Evolutionary conservation across 2,113 vertebrate genomes (phyloP), one percentile per base, ranked within the genome.

Genomic region (Bothrops jararaca): DNA sequence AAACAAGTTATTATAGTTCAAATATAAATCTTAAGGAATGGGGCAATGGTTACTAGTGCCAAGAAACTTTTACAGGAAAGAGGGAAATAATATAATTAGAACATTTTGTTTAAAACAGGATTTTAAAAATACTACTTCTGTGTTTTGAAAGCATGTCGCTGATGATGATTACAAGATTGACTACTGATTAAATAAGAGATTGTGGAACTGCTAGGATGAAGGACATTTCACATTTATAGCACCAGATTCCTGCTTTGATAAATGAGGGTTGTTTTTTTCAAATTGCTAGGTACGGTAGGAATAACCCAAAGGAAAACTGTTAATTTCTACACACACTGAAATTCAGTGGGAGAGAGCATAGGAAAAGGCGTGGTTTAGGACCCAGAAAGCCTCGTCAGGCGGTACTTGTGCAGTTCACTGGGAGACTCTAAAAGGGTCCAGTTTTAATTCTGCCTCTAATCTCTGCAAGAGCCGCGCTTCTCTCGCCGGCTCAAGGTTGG

Each of bases 361-460:
- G 3, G 92, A 93, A 93, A 85, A 9, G 96, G 96, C 95, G 97
- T 94, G 90, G 94, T 94, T 90, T 98, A 98, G 97, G 98, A 98
- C 98, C 98, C 98, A 96, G 97, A 96, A 93, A 95, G 94, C 96
- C 80, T 93, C 94, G 94, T 90, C 96, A 94, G 95, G 93, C 91
- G 93, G 97, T 98, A 97, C 98, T 98, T 97, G 98, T 97, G 97
- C 95, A 93, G 96, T 94, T 96, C 97, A 96, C 97, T 96, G 96
- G 96, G 97, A 96, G 97, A 96, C 97, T 92, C 88, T 97, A 95
- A 90, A 97, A 98, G 97, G 98, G 98, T 98, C 98, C 98, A 97
- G 97, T 94, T 97, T 97, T 97, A 98, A 98, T 98, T 98, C 97
- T 91, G 96, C 95, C 96, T 97, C 96, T 97, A 97, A 98, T 98